Percentiles rank a stretch among this genome's conserved stretches.
phyloP scores from a whole-genome alignment of 2,888 invertebrate species.

The Branchellion lobata region DNA sequence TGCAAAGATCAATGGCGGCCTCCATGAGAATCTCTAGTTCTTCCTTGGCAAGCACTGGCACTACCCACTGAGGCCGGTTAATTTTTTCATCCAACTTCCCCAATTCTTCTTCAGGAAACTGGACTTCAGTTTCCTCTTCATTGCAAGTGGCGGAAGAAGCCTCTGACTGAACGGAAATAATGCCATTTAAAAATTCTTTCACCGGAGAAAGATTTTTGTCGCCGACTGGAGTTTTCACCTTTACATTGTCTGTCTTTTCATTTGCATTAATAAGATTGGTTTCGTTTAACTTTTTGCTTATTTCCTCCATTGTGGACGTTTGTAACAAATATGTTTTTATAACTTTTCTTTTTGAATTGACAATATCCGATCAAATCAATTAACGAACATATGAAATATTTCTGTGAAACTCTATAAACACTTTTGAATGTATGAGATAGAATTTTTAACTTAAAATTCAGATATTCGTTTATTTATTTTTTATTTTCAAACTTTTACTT shows the following conservation, averaged over 20 bases:
- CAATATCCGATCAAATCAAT: too few species aligned
- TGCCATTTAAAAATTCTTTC: not conserved
- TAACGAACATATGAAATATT: not conserved
- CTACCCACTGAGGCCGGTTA: conserved; percentile 92
- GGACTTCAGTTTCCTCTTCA: conserved; percentile 59
- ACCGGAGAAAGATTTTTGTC: not conserved
- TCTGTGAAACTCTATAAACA: not conserved
- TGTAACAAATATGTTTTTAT: too few species aligned
- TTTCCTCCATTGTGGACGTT: not conserved
- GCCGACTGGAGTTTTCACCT: not conserved
- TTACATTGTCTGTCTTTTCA: conserved; percentile 6
- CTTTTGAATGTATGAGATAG: not conserved
- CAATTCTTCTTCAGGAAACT: conserved; percentile 84
- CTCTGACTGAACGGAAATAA: not conserved
- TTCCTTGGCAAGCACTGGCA: conserved; percentile 92
- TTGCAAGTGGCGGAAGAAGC: not conserved
- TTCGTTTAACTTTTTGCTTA: conserved; percentile 5
- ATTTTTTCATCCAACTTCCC: conserved; percentile 91
- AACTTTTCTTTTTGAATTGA: too few species aligned
- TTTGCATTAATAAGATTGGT: not conserved
- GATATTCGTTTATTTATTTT: not conserved
- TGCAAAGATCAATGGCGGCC: conserved; percentile 82
- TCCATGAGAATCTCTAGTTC: conserved; percentile 87
- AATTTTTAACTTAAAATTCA: too few species aligned
- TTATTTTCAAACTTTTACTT: not conserved